Base-by-base conservation (phyloP, 2,888 invertebrate species). In the Cephus pygmeus region DNA sequence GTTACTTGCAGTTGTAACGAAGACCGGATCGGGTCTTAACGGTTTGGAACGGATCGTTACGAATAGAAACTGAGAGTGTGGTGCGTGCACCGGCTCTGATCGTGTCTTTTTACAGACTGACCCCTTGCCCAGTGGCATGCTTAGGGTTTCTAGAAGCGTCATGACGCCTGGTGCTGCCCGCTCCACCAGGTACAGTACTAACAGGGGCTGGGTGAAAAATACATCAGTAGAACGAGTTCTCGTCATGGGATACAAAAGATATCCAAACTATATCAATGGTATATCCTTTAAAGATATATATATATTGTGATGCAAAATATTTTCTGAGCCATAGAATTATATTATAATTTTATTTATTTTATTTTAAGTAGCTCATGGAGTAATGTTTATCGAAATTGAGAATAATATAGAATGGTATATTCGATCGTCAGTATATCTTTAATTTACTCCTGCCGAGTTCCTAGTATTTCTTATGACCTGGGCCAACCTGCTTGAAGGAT, bases 31-130 rank as follows among this genome's bases (percentile, higher is more conserved):
- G 56, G 56, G 23, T 56, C 56, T 23, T 56, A 56, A 56, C 71
- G 71, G 71, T 34, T 71, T 71, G 71, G 71, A 71, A 33, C 33
- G 30, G 34, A 71, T 71, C 71, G 33, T 12, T 33, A 71, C 33
- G 71, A 71, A 71, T 71, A 31, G 33, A 34, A 71, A 71, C 71
- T 15, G 71, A 71, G 71, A 33, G 31, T 31, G 33, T 71, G 33
- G 12, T 33, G 71, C n/a, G 71, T 33, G 31, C 71, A 33, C 71
- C 71, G 71, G 71, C 73, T 68, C 68, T 73, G 75, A 34, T 68
- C 78, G 78, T 34, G 78, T 76, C 78, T 78, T 78, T 76, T 78
- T 76, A 76, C 78, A 34, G 73, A 78, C 78, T 78, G 75, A 76
- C 12, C 69, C 77, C 78, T 68, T 73, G 68, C 73, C 30, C 34